Evolutionary conservation across 2,888 invertebrate species (phyloP).

Genomic region (Paralinhomoeus sp.): DNA sequence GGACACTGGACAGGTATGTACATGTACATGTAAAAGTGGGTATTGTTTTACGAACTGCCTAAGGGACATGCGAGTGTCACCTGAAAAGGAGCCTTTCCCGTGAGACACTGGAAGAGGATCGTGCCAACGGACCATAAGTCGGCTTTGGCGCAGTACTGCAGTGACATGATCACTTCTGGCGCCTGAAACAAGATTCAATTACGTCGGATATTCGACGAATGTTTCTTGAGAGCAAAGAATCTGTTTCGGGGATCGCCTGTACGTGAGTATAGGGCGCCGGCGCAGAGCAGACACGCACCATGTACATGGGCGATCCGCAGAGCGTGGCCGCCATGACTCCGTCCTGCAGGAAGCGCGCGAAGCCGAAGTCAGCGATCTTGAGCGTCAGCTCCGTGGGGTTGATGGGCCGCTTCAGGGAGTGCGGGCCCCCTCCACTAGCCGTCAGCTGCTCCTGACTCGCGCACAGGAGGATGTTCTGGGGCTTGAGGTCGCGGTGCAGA

Average conservation of each 20-base stretch:
- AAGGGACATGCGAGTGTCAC: no score
- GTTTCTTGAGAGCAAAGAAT: slow-evolving; percentile 1
- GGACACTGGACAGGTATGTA: background rate
- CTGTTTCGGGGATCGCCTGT: background rate
- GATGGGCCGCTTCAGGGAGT: slow-evolving; percentile 30
- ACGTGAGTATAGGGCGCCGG: background rate
- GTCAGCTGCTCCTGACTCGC: slow-evolving; percentile 33
- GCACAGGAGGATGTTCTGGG: slow-evolving; percentile 89
- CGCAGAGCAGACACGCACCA: slow-evolving; percentile 36
- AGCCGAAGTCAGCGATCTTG: slow-evolving; percentile 93
- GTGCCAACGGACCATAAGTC: slow-evolving; percentile 98
- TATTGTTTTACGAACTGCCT: background rate
- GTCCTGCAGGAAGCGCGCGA: slow-evolving; percentile 88
- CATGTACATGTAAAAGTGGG: background rate
- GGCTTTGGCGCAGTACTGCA: slow-evolving; percentile 94
- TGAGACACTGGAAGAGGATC: slow-evolving; percentile 91
- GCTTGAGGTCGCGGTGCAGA: slow-evolving; percentile 94
- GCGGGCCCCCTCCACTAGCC: no score
- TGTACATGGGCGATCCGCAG: slow-evolving; percentile 99
- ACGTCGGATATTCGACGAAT: background rate
- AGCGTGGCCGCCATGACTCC: slow-evolving; percentile 98
- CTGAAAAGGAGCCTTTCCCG: slow-evolving; percentile 83
- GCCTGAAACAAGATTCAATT: slow-evolving; percentile 37
- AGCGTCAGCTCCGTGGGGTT: slow-evolving; percentile 64
- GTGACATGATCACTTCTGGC: slow-evolving; percentile 95